Evolutionary conservation across 2,888 invertebrate species (phyloP), one percentile per base, ranked within the genome.

Genomic region (Phyto melanocephala): DNA sequence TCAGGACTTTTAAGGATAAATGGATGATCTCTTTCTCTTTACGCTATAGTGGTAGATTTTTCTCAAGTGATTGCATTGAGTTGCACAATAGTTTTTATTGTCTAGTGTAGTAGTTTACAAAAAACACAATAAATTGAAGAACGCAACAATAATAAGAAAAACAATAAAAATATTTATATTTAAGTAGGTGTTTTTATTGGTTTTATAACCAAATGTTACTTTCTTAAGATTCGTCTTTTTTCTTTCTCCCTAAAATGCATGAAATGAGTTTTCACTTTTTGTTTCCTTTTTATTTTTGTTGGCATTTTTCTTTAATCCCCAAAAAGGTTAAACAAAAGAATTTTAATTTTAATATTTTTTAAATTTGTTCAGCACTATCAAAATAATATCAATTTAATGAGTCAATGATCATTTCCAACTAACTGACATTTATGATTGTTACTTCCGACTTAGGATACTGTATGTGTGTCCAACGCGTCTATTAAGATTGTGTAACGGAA

Each of bases 241-340:
- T 33, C 40, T 28, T 63, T 45, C 52, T 47, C 35, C 37, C 20
- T 75, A 79, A 82, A 50, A 71, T 37, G 52, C 82, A 82, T 82
- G 82, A 82, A 82, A 82, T 82, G 75, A 82, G 79, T 82, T 82
- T 82, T 82, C 75, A 76, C 71, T 82, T 82, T 76, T 65, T 45
- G 7, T 52, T 60, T 50, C 47, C 52, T 45, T 68, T 45, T 24
- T 52, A 17, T 28, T 40, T 77, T n/a, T 22, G 35, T 15, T 2
- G 1, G 10, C 3, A 3, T 11, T 33, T 58, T 47, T 56, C n/a
- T 45, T 13, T 28, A 5, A 22, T 42, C 2, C 42, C 13, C 13
- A n/a, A 50, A 22, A 50, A 13, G 17, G 10, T 20, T 24, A 11
- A 54, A 40, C 68, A 60, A 65, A 58, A 42, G 45, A 40, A 58